Base-by-base conservation (phyloP, 2,113 vertebrate genomes). In the Trochalopteron elliotii region DNA sequence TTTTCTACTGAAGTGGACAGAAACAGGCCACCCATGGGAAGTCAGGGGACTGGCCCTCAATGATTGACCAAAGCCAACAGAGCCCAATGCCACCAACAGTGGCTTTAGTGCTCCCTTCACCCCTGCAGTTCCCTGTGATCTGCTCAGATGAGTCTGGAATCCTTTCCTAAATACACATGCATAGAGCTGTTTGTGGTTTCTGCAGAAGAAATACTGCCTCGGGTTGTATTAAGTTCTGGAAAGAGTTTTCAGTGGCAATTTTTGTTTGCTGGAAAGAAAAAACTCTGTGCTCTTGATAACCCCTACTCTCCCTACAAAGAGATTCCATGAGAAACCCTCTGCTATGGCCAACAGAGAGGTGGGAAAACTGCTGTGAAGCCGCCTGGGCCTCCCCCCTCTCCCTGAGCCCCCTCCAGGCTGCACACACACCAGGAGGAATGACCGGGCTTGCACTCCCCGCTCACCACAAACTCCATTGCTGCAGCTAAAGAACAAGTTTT, bases 401-500 rank as follows among this genome's bases (percentile, higher is more conserved):
- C 67, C 56, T 67, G 70, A 78, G 31, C 4, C 27, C 49, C 25
- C 57, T 67, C 64, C 65, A 52, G 0, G 5, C 63, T 30, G 50
- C 87, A 79, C 52, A 59, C 40, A 60, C 52, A 40, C 61, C 47
- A 11, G 59, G 69, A 83, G 85, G 13, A 96, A 94, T 49, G 88
- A 83, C 45, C 27, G 30, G 61, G 70, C 80, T 92, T 74, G 47
- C 63, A 57, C 71, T 83, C 72, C 56, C 44, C 0, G 3, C 79
- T 89, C 93, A 69, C 77, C 49, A 77, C 83, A 87, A 61, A 60
- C 92, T 61, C 76, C 85, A 39, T 16, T 20, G 89, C 85, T 52
- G 57, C 85, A 84, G 83, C 20, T 3, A 72, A 78, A 90, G 50
- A 52, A 63, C 95, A 94, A 91, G 97, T 96, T 96, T 95, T 95